Evolutionary conservation across 2,797 vertebrate species (phyloP).

Genomic region (Tadarida brasiliensis): DNA sequence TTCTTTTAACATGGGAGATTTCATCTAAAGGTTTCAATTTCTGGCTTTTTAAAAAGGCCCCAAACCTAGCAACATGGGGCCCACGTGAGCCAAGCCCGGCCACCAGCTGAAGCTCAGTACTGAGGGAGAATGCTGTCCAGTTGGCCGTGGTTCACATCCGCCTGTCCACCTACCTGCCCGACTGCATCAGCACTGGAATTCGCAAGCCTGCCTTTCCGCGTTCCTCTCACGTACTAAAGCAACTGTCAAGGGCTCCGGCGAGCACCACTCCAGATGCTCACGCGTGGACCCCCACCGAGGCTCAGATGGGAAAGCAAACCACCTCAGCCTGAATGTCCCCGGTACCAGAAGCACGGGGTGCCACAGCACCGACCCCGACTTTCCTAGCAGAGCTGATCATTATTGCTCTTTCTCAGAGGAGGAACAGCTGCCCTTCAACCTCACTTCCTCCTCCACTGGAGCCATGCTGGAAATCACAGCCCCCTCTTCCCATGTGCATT

Average conservation of each 20-base stretch:
- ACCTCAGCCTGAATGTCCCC: neutral
- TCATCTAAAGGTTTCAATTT: neutral
- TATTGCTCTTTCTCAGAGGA: neutral
- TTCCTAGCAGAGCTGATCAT: neutral
- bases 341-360: fast-evolving
- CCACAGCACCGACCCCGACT: neutral
- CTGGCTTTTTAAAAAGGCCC: neutral
- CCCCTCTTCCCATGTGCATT: neutral
- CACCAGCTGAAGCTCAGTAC: neutral
- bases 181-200: no score
- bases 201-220: neutral
- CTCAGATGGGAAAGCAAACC: neutral
- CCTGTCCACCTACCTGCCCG: neutral
- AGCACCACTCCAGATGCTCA: neutral
- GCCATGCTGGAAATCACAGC: fast-evolving
- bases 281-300: fast-evolving
- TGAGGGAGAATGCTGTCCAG: neutral
- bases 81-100: neutral
- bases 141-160: neutral
- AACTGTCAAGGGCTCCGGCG: neutral
- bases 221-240: neutral
- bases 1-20: neutral
- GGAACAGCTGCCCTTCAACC: neutral
- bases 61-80: neutral
- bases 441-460: neutral